Conservation (phyloP, 2,113 vertebrate genomes). For the Irena cyanogastra region DNA sequence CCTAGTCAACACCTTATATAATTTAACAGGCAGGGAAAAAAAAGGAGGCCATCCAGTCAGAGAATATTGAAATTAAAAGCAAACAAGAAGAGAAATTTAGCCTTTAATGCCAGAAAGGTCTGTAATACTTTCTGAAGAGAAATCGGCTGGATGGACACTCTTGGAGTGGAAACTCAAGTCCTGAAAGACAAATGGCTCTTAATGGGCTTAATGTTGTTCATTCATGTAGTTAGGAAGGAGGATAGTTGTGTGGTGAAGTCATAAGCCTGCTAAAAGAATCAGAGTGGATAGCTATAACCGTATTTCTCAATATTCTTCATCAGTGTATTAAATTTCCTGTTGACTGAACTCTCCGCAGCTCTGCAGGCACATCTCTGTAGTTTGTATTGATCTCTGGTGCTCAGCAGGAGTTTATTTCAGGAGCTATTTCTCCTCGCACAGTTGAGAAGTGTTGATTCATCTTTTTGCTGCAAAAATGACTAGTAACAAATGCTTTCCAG, state of each 20-base stretch:
- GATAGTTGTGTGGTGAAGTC: neutral
- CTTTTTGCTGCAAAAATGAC: conserved; percentile 3
- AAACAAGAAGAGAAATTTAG: neutral
- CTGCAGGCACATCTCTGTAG: neutral
- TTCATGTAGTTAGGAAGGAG: neutral
- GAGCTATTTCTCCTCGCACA: neutral
- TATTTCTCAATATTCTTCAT: neutral
- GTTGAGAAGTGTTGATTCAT: neutral
- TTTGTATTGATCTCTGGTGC: neutral
- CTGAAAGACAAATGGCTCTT: neutral
- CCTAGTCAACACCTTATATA: neutral
- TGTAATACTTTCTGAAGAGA: neutral
- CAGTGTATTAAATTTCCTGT: neutral
- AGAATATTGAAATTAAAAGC: neutral
- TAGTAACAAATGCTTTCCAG: conserved; percentile 35
- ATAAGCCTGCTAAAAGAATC: neutral
- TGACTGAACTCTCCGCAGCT: neutral
- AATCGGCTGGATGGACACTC: neutral
- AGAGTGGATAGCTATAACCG: neutral
- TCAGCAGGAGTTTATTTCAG: neutral
- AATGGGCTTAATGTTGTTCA: neutral
- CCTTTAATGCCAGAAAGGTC: neutral
- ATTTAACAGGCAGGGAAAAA: neutral
- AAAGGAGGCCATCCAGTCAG: neutral
- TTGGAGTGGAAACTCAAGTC: neutral